A percentile compares a stretch with the other conserved stretches of the same genome.
Conservation (phyloP, 2,797 vertebrate species). For the Pangasius larnaudii region DNA sequence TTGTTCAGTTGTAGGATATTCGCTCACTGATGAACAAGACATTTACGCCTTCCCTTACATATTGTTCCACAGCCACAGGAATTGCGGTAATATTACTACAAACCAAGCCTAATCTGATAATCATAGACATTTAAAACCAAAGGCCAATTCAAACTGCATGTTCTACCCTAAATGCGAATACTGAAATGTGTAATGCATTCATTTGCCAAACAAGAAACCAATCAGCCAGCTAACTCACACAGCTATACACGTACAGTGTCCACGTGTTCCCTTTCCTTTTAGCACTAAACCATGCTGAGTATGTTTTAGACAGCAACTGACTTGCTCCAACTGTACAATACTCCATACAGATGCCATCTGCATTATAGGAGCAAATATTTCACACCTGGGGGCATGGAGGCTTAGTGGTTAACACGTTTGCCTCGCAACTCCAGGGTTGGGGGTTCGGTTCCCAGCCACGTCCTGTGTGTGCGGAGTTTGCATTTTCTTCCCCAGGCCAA, state of each 20-base stretch:
- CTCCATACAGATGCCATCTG: not conserved
- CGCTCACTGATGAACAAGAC: not conserved
- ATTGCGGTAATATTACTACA: not conserved
- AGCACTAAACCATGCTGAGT: not conserved
- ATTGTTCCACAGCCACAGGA: not conserved
- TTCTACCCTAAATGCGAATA: too few relatives aligned
- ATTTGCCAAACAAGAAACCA: not conserved
- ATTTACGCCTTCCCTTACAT: not conserved
- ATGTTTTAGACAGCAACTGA: not conserved
- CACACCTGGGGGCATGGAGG: not conserved
- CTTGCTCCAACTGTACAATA: not conserved
- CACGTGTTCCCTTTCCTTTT: not conserved
- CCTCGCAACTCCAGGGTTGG: too few relatives aligned
- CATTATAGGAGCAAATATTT: not conserved
- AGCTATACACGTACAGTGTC: too few relatives aligned
- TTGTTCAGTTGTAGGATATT: not conserved
- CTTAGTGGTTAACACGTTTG: too few relatives aligned
- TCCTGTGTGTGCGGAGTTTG: too few relatives aligned
- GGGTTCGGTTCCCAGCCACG: too few relatives aligned
- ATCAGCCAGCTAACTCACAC: not conserved
- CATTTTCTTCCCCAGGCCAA: too few relatives aligned
- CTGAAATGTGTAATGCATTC: too few relatives aligned
- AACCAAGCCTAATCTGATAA: not conserved
- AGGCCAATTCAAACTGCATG: too few relatives aligned
- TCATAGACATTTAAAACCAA: too few relatives aligned